These are phyloP conservation scores for Acanthopagrus latus DNA, from an alignment of 2,797 vertebrate species.

Conservation along the genomic window DNA sequence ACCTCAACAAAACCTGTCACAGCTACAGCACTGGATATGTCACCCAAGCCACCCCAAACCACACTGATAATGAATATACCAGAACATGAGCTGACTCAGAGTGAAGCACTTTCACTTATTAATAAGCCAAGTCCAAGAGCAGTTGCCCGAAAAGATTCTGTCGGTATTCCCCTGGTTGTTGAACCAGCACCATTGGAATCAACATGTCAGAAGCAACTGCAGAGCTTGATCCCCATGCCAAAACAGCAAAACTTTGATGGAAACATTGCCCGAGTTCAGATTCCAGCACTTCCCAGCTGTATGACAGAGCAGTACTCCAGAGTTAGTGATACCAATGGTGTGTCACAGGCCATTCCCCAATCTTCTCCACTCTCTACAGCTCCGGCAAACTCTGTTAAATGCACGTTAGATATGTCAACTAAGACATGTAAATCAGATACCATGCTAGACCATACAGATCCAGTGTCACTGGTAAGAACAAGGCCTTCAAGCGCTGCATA, in stretches of 20 bases:
- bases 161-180: conserved; percentile 77
- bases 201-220: conserved; percentile 34
- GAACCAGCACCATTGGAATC: conserved; percentile 50
- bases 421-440: conserved; percentile 50
- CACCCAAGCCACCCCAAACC: conserved; percentile 61
- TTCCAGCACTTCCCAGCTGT: conserved; percentile 18
- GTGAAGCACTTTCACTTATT: conserved; percentile 73
- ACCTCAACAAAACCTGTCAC: conserved; percentile 71
- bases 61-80: conserved; percentile 4
- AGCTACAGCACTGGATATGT: conserved; percentile 80
- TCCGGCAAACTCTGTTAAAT: conserved; percentile 73
- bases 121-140: conserved; percentile 68
- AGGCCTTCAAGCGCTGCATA: conserved; percentile 57
- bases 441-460: conserved; percentile 51
- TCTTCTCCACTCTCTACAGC: conserved; percentile 41
- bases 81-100: conserved; percentile 34
- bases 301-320: not conserved
- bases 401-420: conserved; percentile 81
- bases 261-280: conserved; percentile 20
- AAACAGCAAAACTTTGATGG: conserved; percentile 26
- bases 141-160: conserved; percentile 60
- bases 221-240: conserved; percentile 19
- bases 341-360: conserved; percentile 30
- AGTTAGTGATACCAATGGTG: conserved; percentile 18
- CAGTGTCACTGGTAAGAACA: conserved; percentile 71